These are phyloP conservation scores for Etheostoma nigrum DNA, from an alignment of 2,797 vertebrate genomes.

Conservation along the genomic window DNA sequence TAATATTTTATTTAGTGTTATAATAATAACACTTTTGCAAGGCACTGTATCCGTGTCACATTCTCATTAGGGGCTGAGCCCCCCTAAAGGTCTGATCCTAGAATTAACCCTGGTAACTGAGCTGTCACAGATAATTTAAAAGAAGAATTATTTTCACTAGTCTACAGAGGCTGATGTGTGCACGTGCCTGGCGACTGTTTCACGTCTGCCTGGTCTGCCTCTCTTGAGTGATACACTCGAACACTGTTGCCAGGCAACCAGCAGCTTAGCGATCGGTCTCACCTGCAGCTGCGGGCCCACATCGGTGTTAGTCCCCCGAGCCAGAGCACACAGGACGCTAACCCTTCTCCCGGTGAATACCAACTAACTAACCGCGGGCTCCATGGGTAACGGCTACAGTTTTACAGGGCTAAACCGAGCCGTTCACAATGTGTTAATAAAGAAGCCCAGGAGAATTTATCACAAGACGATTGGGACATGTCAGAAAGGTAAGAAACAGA, in stretches of 20 bases:
- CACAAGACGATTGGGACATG: slow-evolving; percentile 85
- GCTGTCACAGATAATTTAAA: slow-evolving; percentile 3
- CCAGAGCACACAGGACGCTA: slow-evolving; percentile 4
- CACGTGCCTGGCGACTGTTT: background rate
- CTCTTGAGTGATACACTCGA: slow-evolving; percentile 31
- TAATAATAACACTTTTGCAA: no score
- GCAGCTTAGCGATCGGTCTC: slow-evolving; percentile 46
- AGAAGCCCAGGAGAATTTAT: slow-evolving; percentile 51
- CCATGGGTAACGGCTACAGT: slow-evolving; percentile 75
- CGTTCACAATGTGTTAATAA: slow-evolving; percentile 46
- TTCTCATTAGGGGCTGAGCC: no score
- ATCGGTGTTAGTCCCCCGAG: slow-evolving; percentile 25
- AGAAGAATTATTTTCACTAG: background rate
- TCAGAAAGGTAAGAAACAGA: slow-evolving; percentile 90
- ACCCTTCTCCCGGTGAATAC: slow-evolving; percentile 31
- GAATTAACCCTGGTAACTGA: no score
- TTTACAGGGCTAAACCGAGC: slow-evolving; percentile 49
- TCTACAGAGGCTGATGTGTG: background rate
- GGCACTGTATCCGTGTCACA: no score
- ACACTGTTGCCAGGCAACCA: slow-evolving; percentile 73
- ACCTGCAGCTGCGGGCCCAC: slow-evolving; percentile 12
- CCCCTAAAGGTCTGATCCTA: no score
- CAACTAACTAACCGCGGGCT: slow-evolving; percentile 43
- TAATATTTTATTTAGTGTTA: no score
- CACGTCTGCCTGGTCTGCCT: background rate